Evolutionary conservation across 2,797 vertebrate species (phyloP), one percentile per base, ranked within the genome.

Genomic region (Astyanax mexicanus): DNA sequence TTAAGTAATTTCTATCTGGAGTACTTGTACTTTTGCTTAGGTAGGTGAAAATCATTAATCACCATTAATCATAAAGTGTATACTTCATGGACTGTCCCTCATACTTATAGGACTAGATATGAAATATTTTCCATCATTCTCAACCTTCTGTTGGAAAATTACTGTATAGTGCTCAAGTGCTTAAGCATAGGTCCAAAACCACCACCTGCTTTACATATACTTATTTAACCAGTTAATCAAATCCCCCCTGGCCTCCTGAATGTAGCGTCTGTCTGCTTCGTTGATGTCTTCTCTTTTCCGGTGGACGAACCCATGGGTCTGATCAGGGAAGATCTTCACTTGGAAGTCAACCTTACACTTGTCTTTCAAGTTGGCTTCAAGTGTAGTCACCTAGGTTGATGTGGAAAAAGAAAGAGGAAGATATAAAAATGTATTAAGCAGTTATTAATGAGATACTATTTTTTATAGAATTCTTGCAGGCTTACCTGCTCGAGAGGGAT

Each of bases 271-370:
- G 81, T 98, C 97, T 1, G 83, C 47, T 0, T 92, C 90, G 25
- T 93, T 94, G 29, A 95, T 92, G 35, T 97, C 94, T 80, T 98
- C 95, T 81, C 86, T 93, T 86, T 94, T 97, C 3, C 97, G 94
- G 77, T 98, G 97, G 62, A 96, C 96, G 79, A 98, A 99, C 13
- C 96, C 97, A 0, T 98, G 97, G 0, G 94, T 96, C 83, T 98
- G 97, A 65, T 95, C 93, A 0, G 96, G 93, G 75, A 95, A 98
- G 54, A 96, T 87, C 91, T 98, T 98, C 78, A 98, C 91, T 80
- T 93, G 84, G 76, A 94, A 92, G 51, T 95, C 91, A 40, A 92
- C 93, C 61, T 84, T 91, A 86, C 95, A 95, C 58, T 93, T 92
- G 66, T 94, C 89, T 80, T 96, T 93, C 54, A 98, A 86, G 38